A percentile compares a stretch with the other conserved stretches of the same genome.
These are phyloP conservation scores for Sarcophaga carnaria DNA, from an alignment of 2,888 invertebrate genomes.

Conservation along the genomic window DNA sequence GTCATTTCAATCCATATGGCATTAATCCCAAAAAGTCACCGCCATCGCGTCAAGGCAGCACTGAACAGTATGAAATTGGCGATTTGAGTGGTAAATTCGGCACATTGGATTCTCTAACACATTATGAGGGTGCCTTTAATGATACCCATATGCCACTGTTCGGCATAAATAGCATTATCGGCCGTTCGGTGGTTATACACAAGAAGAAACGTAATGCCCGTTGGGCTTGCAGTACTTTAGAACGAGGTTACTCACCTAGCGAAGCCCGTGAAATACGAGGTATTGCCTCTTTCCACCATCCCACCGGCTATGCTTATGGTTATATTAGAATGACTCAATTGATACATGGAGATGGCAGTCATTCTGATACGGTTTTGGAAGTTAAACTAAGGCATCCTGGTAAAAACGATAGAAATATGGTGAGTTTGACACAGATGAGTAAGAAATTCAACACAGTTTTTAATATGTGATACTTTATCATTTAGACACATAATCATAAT, in stretches of 20 bases:
- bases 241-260: constrained; percentile 93
- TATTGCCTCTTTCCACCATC: constrained; percentile 95
- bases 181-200: constrained; percentile 93
- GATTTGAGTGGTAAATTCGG: constrained; percentile 94
- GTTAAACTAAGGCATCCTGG: constrained; percentile 94
- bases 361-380: constrained; percentile 95
- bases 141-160: constrained; percentile 92
- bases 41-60: constrained; percentile 86
- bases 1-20: constrained; percentile 92
- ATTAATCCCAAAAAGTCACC: constrained; percentile 86
- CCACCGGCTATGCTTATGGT: constrained; percentile 91
- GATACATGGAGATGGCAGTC: constrained; percentile 91
- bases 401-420: constrained; percentile 90
- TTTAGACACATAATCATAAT: constrained; percentile 90
- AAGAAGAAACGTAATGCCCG: constrained; percentile 86
- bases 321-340: constrained; percentile 94
- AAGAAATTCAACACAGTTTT: background rate
- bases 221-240: constrained; percentile 93
- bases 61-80: constrained; percentile 93
- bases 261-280: constrained; percentile 93
- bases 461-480: background rate
- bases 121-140: constrained; percentile 85
- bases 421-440: constrained; percentile 78
- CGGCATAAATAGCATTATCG: constrained; percentile 91
- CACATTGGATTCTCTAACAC: constrained; percentile 85